Evolutionary conservation across 2,888 invertebrate species (phyloP).

Genomic region (Bellardia pandia): DNA sequence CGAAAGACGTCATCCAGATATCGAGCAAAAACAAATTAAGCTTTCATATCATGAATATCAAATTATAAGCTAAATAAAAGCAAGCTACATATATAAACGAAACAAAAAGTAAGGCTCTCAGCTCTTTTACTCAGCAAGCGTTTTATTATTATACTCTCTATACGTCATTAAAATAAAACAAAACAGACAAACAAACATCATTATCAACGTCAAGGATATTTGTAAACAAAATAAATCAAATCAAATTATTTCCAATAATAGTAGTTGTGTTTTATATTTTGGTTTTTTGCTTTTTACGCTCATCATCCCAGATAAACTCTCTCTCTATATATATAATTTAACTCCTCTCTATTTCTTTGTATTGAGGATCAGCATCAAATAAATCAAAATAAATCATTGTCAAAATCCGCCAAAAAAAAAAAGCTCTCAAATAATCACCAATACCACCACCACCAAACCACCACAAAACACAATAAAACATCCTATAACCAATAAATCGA

Average conservation of each 20-base stretch:
- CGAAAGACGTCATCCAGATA: not conserved
- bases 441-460: slow-evolving; percentile 70
- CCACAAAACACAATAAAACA: slow-evolving; percentile 61
- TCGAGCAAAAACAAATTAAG: slow-evolving; percentile 13
- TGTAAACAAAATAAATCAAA: not conserved
- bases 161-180: not conserved
- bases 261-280: slow-evolving; percentile 70
- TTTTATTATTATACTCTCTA: slow-evolving; percentile 8
- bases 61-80: slow-evolving; percentile 15
- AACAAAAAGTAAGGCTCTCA: slow-evolving; percentile 49
- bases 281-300: slow-evolving; percentile 72
- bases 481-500: slow-evolving; percentile 66
- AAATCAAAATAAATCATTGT: slow-evolving; percentile 61
- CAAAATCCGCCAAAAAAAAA: slow-evolving; percentile 62
- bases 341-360: slow-evolving; percentile 63
- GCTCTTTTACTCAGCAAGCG: slow-evolving; percentile 30
- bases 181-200: slow-evolving; percentile 50
- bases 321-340: slow-evolving; percentile 55
- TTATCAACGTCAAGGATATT: slow-evolving; percentile 47
- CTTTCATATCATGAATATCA: slow-evolving; percentile 25
- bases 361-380: slow-evolving; percentile 70
- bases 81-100: too few relatives aligned
- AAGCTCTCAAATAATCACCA: slow-evolving; percentile 71
- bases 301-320: slow-evolving; percentile 70
- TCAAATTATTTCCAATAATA: slow-evolving; percentile 9